These are phyloP conservation scores for Tapera naevia DNA, from an alignment of 2,797 vertebrate genomes.

Conservation along the genomic window DNA sequence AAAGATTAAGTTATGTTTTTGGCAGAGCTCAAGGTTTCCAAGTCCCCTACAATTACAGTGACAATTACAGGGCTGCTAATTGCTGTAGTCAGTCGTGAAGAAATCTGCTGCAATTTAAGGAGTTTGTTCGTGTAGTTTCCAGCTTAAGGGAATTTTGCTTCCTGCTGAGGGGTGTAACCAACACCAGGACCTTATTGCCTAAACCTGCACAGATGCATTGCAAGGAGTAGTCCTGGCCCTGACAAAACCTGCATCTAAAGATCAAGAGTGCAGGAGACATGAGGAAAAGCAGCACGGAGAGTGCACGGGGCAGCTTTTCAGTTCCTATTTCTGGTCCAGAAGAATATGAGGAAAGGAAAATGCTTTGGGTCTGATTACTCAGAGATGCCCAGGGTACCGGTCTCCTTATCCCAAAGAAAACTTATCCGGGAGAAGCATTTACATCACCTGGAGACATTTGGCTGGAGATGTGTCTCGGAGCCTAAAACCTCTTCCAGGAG, in stretches of 20 bases:
- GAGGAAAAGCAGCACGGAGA: background rate
- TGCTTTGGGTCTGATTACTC: background rate
- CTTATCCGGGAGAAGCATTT: background rate
- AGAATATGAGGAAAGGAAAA: background rate
- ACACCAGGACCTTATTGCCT: background rate
- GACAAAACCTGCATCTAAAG: background rate
- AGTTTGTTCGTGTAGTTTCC: background rate
- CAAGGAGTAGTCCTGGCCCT: background rate
- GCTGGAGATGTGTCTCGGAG: background rate
- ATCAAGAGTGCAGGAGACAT: background rate
- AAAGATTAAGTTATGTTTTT: constrained; percentile 24
- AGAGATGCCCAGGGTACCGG: background rate
- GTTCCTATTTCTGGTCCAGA: background rate
- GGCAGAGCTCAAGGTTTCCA: constrained; percentile 18
- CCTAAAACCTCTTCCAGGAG: background rate
- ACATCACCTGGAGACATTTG: background rate
- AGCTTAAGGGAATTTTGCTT: background rate
- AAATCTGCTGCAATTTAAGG: background rate
- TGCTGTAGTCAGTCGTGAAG: background rate
- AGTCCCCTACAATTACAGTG: background rate
- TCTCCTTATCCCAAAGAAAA: background rate
- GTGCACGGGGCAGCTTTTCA: background rate
- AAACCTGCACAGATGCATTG: background rate
- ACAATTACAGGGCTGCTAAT: constrained; percentile 18
- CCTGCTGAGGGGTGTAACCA: background rate